Conservation (phyloP, 2,113 vertebrate species). For the Eubucco bourcierii region DNA sequence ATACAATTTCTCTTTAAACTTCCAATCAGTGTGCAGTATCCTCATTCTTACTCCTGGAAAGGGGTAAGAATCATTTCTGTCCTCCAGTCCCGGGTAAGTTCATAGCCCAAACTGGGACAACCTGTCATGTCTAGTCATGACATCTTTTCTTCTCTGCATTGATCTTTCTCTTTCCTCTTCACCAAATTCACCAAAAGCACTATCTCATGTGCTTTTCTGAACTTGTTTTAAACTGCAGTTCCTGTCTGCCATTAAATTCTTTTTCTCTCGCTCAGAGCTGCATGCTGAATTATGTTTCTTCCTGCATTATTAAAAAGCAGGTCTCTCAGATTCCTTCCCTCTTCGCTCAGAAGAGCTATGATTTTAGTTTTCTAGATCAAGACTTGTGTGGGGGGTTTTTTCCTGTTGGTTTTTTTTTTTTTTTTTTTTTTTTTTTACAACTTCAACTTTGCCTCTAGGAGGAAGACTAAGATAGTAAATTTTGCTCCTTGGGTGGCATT, state of each 20-base stretch:
- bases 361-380: background rate
- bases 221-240: background rate
- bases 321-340: background rate
- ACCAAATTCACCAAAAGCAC: background rate
- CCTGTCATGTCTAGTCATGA: background rate
- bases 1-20: too few species aligned
- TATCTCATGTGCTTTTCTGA: background rate
- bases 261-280: background rate
- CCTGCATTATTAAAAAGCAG: background rate
- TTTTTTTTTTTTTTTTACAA: background rate
- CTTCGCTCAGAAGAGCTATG: background rate
- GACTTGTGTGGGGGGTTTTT: fast-evolving
- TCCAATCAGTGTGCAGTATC: too few species aligned
- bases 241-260: background rate
- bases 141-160: background rate
- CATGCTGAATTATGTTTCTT: background rate
- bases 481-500: conserved; percentile 21
- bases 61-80: too few species aligned
- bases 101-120: too few species aligned
- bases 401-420: background rate
- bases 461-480: background rate
- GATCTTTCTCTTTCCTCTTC: background rate
- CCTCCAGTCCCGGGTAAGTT: too few species aligned
- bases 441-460: background rate
- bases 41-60: too few species aligned